Evolutionary conservation across 2,888 invertebrate genomes (phyloP).

Genomic region (Drosophila affinis): DNA sequence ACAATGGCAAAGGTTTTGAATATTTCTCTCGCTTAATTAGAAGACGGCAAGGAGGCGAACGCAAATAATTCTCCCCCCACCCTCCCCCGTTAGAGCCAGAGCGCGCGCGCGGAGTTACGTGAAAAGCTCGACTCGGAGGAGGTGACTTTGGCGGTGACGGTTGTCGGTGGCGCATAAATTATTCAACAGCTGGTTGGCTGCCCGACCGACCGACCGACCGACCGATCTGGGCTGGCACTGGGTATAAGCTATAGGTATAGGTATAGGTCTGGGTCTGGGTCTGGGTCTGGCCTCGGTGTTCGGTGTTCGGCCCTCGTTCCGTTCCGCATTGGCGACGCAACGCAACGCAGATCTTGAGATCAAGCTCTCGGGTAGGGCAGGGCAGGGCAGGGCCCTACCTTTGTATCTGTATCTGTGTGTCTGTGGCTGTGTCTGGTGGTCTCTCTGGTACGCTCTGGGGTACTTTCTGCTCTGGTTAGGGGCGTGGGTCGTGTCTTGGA

Average conservation of each 20-base stretch:
- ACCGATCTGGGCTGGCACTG: slow-evolving; percentile 20
- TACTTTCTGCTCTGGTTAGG: neutral
- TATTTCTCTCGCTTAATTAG: slow-evolving; percentile 81
- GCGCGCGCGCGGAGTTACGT: slow-evolving; percentile 24
- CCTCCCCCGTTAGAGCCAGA: slow-evolving; percentile 3
- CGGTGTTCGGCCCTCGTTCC: slow-evolving; percentile 42
- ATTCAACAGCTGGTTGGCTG: slow-evolving; percentile 66
- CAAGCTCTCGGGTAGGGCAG: neutral
- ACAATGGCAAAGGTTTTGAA: slow-evolving; percentile 80
- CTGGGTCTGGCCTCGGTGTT: slow-evolving; percentile 32
- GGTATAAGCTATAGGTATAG: slow-evolving; percentile 1
- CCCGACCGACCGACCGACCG: slow-evolving; percentile 25
- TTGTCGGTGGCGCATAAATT: slow-evolving; percentile 68
- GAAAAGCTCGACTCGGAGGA: slow-evolving; percentile 41
- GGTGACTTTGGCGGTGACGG: slow-evolving; percentile 38
- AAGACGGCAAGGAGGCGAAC: slow-evolving; percentile 74
- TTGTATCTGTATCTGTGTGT: no score
- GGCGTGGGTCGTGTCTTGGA: slow-evolving; percentile 34
- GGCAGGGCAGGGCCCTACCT: neutral
- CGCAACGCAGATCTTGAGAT: slow-evolving; percentile 34
- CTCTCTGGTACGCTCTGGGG: neutral
- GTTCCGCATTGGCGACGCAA: slow-evolving; percentile 75
- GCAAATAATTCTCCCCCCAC: slow-evolving; percentile 67
- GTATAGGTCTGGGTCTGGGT: slow-evolving; percentile 24
- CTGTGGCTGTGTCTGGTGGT: neutral